Conservation (phyloP, 1,140 invertebrate species). For the Bicyclus anynana region DNA sequence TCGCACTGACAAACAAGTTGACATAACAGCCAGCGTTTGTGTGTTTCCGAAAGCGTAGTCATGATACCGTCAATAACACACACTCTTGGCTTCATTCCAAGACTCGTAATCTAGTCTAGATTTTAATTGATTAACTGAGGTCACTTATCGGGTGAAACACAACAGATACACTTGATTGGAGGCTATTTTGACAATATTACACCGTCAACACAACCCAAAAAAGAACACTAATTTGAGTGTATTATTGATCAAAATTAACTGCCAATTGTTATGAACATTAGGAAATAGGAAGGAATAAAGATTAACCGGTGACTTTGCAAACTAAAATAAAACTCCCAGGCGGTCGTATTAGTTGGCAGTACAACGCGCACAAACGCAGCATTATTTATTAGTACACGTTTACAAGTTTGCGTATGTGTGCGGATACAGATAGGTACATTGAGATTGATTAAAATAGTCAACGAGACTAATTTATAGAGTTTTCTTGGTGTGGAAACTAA, state of each 20-base stretch:
- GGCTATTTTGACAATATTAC: background rate
- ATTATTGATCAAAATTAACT: too few species aligned
- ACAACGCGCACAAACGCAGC: constrained; percentile 9
- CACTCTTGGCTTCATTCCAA: constrained; percentile 58
- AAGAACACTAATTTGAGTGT: too few species aligned
- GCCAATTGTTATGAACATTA: constrained; percentile 7
- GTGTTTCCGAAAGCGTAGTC: constrained; percentile 52
- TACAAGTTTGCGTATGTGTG: constrained; percentile 9
- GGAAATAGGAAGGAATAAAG: constrained; percentile 57
- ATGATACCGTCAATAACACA: constrained; percentile 58
- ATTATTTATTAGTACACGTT: background rate
- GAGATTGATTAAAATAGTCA: constrained; percentile 15
- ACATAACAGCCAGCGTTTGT: constrained; percentile 54
- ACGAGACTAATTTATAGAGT: constrained; percentile 18
- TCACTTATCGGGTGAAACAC: constrained; percentile 11
- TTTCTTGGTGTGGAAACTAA: background rate
- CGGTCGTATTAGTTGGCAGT: constrained; percentile 23
- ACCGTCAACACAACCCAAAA: background rate
- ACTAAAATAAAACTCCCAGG: constrained; percentile 69
- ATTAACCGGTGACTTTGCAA: constrained; percentile 43
- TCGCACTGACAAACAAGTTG: constrained; percentile 38
- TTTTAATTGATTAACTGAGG: constrained; percentile 44
- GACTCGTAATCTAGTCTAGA: constrained; percentile 32
- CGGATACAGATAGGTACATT: constrained; percentile 10
- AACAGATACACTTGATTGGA: background rate